phyloP scores from a whole-genome alignment of 2,113 vertebrate genomes.

The Noturus placidus region DNA sequence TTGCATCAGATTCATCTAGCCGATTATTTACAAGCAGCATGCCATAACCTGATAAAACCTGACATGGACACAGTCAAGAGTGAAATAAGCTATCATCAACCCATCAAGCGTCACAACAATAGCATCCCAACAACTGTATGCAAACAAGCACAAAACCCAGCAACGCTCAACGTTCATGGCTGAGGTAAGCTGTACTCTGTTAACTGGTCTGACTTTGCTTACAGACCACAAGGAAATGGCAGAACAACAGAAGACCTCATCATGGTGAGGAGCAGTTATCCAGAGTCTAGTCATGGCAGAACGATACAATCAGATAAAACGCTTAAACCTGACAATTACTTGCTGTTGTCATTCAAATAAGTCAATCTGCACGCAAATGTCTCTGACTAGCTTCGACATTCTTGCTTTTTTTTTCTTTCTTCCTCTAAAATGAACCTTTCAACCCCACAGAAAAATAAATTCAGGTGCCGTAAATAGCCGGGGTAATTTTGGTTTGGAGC shows the following conservation, averaged over 20 bases:
- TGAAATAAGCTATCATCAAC: slow-evolving; percentile 30
- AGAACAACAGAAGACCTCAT: slow-evolving; percentile 41
- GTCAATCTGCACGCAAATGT: slow-evolving; percentile 31
- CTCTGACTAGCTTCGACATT: background rate
- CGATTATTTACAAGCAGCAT: slow-evolving; percentile 53
- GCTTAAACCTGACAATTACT: slow-evolving; percentile 36
- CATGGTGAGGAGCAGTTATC: slow-evolving; percentile 18
- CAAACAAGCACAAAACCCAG: slow-evolving; percentile 45
- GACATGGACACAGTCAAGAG: slow-evolving; percentile 34
- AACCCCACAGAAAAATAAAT: slow-evolving; percentile 45
- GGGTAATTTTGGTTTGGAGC: slow-evolving; percentile 47
- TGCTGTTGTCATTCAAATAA: slow-evolving; percentile 52
- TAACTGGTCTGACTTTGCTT: slow-evolving; percentile 20
- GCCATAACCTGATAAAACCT: slow-evolving; percentile 18
- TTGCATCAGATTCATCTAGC: slow-evolving; percentile 52
- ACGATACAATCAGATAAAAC: slow-evolving; percentile 47
- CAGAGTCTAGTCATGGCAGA: background rate
- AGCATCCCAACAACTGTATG: slow-evolving; percentile 53
- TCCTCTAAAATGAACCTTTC: slow-evolving; percentile 51
- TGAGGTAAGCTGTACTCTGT: background rate
- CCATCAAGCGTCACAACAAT: slow-evolving; percentile 17
- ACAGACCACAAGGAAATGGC: slow-evolving; percentile 29
- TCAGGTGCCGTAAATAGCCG: slow-evolving; percentile 35
- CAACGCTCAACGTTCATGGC: slow-evolving; percentile 21
- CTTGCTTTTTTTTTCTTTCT: background rate